Percentiles rank a stretch among this genome's conserved stretches.
Conservation (phyloP, 2,888 invertebrate genomes). For the Sinopyrophorus schimmeli region DNA sequence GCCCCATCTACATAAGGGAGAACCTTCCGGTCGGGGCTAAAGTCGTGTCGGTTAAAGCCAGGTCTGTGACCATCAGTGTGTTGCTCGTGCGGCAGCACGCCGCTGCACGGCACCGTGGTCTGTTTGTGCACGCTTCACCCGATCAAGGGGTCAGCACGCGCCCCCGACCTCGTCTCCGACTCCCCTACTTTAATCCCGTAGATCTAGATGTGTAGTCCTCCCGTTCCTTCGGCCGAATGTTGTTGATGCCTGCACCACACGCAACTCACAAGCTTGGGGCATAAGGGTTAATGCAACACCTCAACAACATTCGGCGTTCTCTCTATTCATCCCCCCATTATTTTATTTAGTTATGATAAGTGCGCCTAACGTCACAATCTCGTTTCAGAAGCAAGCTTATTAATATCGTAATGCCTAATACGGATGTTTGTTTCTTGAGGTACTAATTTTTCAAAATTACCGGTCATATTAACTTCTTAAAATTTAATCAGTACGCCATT, state of each 20-base stretch:
- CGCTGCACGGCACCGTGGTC: constrained; percentile 55
- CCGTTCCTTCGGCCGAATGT: constrained; percentile 45
- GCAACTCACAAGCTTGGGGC: constrained; percentile 53
- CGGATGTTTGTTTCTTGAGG: constrained; percentile 19
- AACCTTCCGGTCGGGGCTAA: constrained; percentile 97
- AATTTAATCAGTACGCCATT: neutral
- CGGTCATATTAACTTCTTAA: neutral
- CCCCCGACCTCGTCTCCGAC: constrained; percentile 55
- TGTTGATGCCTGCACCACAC: constrained; percentile 57
- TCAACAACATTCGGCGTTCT: constrained; percentile 52
- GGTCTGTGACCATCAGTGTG: constrained; percentile 71
- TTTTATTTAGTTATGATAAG: constrained; percentile 34
- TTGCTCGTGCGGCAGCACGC: constrained; percentile 53
- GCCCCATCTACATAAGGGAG: constrained; percentile 96
- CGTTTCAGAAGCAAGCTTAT: constrained; percentile 33
- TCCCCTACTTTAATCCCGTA: constrained; percentile 39
- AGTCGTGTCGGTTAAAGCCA: constrained; percentile 98
- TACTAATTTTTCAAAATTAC: constrained; percentile 22
- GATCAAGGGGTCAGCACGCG: constrained; percentile 65
- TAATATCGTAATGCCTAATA: constrained; percentile 23
- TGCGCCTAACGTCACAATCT: constrained; percentile 32
- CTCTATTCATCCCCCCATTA: constrained; percentile 27
- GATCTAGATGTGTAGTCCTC: constrained; percentile 41
- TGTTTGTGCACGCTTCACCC: constrained; percentile 56
- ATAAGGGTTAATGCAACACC: constrained; percentile 50